Evolutionary conservation across 2,113 vertebrate genomes (phyloP), one percentile per base, ranked within the genome.

Genomic region (Xenopus borealis): DNA sequence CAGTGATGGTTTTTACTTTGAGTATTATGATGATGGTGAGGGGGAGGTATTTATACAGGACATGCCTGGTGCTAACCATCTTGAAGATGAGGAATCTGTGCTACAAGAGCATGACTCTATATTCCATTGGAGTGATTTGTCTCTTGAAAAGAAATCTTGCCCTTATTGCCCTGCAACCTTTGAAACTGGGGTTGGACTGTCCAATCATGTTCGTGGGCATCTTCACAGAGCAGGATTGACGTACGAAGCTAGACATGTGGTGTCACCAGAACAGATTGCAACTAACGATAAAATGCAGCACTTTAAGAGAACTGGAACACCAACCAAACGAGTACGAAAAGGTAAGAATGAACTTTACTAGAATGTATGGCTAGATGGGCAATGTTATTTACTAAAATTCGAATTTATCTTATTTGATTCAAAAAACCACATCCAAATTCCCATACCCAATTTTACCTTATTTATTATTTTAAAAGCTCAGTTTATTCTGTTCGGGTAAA

Each of bases 171-270:
- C 96, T 62, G 95, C 95, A 72, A 87, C 91, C 62, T 98, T 98
- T 87, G 94, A 96, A 88, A 95, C 95, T 16, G 95, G 95, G 78
- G 95, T 96, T 82, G 93, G 95, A 52, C 87, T 98, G 84, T 98
- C 94, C 78, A 96, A 96, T 89, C 95, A 98, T 2, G 94, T 97
- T 64, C 91, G 95, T 81, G 96, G 95, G 76, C 96, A 97, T 87
- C 93, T 97, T 78, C 93, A 96, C 83, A 89, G 95, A 87, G 93
- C 93, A 72, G 96, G 96, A 70, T 85, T 98, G 81, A 96, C 93
- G 82, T 98, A 96, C 27, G 91, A 96, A 77, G 94, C 95, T 62
- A 93, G 95, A n/a, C 96, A 98, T 75, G 92, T 95, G 87, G 93
- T 97, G 73, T 93, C 95, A 33, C 94, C 95, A 45, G 95, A 97